These are phyloP conservation scores for Liopterus haemorrhoidalis DNA, from an alignment of 2,888 invertebrate species.

Conservation along the genomic window DNA sequence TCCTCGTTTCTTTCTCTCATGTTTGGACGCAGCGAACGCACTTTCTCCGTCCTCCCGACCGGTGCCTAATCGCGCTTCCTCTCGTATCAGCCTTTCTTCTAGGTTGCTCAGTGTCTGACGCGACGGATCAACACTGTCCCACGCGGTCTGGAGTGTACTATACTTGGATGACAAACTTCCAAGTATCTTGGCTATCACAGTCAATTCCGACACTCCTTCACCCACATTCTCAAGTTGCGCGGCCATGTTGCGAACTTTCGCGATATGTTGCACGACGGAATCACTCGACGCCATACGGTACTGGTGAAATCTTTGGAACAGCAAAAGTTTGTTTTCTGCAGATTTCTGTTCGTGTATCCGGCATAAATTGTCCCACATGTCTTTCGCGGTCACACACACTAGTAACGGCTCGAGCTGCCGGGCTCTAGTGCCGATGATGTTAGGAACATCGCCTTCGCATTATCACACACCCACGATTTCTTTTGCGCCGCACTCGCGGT, in stretches of 20 bases:
- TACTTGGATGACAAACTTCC: constrained; percentile 31
- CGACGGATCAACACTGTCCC: constrained; percentile 8
- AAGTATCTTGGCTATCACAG: constrained; percentile 31
- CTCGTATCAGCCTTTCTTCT: constrained; percentile 27
- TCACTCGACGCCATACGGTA: constrained; percentile 25
- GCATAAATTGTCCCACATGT: constrained; percentile 31
- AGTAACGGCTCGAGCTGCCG: constrained; percentile 27
- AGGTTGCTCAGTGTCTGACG: constrained; percentile 28
- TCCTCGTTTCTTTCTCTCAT: too few relatives aligned
- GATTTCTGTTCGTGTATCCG: constrained; percentile 32
- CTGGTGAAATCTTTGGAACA: constrained; percentile 28
- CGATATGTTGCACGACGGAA: constrained; percentile 29
- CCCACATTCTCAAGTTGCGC: constrained; percentile 29
- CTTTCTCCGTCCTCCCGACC: too few relatives aligned
- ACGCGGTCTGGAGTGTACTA: constrained; percentile 27
- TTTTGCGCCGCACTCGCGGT: too few relatives aligned
- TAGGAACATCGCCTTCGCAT: constrained; percentile 31
- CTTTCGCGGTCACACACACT: constrained; percentile 26
- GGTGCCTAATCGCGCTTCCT: constrained; percentile 24
- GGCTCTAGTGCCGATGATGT: constrained; percentile 30
- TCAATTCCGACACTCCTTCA: constrained; percentile 24
- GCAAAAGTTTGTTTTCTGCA: constrained; percentile 28
- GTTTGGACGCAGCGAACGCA: background rate
- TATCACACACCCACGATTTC: constrained; percentile 26
- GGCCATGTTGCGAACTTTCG: constrained; percentile 30